These are phyloP conservation scores for Metridium senile DNA, from an alignment of 92 coral and sea anemone genomes.

Conservation along the genomic window DNA sequence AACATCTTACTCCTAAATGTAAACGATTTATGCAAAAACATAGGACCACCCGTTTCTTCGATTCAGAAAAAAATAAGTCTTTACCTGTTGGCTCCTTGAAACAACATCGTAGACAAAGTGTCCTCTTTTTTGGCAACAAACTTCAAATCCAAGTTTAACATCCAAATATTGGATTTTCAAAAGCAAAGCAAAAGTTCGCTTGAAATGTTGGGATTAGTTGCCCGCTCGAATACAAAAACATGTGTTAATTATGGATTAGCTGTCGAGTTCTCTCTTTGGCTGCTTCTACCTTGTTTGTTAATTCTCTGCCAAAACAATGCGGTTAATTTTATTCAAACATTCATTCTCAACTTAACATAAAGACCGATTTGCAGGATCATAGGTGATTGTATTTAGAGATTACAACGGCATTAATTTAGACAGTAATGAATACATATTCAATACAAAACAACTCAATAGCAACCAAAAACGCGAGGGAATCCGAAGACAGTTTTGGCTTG, in stretches of 20 bases:
- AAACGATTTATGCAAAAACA: conserved; percentile 11
- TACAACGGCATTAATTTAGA: neutral
- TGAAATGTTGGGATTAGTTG: neutral
- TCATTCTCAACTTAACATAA: neutral
- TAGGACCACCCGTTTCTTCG: conserved; percentile 3
- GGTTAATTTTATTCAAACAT: conserved; percentile 30
- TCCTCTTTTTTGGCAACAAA: neutral
- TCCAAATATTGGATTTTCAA: neutral
- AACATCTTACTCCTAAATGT: neutral
- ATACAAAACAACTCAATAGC: neutral
- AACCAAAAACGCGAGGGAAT: no score
- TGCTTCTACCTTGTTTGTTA: conserved; percentile 14
- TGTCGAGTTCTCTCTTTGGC: conserved; percentile 29
- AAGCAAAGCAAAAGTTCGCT: conserved; percentile 1
- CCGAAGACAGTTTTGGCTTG: no score
- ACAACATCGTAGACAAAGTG: neutral
- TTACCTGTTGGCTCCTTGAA: neutral
- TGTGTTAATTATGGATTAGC: conserved; percentile 26
- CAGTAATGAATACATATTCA: neutral
- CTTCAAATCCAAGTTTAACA: neutral
- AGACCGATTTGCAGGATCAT: conserved; percentile 5
- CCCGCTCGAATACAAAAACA: conserved; percentile 1
- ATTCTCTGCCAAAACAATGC: conserved; percentile 34
- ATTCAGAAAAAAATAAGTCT: neutral
- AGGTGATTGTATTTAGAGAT: neutral